Evolutionary conservation across 2,113 vertebrate genomes (phyloP).

Genomic region (Lepisosteus oculatus): DNA sequence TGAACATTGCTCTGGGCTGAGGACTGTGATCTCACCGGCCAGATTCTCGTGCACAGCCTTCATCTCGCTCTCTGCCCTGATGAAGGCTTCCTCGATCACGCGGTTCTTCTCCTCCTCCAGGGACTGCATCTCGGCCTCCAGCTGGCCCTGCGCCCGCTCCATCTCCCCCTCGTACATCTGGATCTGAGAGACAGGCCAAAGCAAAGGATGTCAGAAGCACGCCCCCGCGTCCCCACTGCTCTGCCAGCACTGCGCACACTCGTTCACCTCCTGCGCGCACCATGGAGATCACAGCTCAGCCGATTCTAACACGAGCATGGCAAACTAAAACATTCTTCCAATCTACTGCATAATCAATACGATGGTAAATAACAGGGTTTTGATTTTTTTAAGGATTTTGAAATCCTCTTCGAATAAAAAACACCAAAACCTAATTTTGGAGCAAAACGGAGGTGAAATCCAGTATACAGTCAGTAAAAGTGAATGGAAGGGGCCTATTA

Average conservation of each 20-base stretch:
- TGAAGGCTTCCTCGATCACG: conserved; percentile 87
- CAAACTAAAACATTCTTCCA: no score
- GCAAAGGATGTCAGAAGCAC: not conserved
- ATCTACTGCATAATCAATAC: no score
- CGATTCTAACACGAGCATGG: not conserved
- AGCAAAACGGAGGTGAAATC: no score
- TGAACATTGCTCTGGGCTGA: no score
- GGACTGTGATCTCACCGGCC: conserved; percentile 69
- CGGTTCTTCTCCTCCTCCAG: conserved; percentile 94
- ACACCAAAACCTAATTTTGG: no score
- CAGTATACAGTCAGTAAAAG: no score
- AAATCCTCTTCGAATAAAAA: no score
- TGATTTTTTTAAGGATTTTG: no score
- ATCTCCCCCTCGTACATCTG: conserved; percentile 83
- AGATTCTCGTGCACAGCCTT: conserved; percentile 93
- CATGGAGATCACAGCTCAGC: not conserved
- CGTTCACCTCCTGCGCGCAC: conserved; percentile 23
- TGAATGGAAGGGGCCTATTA: no score
- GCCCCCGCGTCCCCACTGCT: not conserved
- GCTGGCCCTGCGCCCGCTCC: conserved; percentile 79
- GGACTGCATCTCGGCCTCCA: conserved; percentile 87
- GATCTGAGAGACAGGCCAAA: conserved; percentile 59
- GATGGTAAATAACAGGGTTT: no score
- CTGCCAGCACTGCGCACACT: not conserved
- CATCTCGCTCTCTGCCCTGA: conserved; percentile 90